These are phyloP conservation scores for Mechanitis messenoides DNA, from an alignment of 2,888 invertebrate species.

Conservation along the genomic window DNA sequence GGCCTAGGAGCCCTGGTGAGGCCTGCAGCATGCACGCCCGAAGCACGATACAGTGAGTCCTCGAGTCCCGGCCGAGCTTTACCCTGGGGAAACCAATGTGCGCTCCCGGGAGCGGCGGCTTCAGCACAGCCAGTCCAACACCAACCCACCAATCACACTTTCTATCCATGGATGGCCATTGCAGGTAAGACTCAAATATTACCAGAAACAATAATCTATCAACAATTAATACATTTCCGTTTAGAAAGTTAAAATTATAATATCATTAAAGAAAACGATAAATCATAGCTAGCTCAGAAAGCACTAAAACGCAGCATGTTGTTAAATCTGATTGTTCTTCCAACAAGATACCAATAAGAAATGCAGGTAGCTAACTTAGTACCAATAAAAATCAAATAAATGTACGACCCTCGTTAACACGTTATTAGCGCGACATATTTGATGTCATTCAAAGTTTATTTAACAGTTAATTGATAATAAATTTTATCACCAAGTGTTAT, in stretches of 20 bases:
- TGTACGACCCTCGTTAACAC: conserved; percentile 69
- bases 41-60: conserved; percentile 89
- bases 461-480: conserved; percentile 17
- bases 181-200: conserved; percentile 82
- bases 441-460: conserved; percentile 61
- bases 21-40: conserved; percentile 93
- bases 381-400: conserved; percentile 71
- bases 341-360: conserved; percentile 60
- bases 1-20: conserved; percentile 83
- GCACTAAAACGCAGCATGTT: conserved; percentile 59
- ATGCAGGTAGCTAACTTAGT: conserved; percentile 56
- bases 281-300: conserved; percentile 35
- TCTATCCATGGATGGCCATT: conserved; percentile 99
- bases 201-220: not conserved
- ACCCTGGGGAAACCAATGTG: conserved; percentile 93
- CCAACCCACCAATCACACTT: conserved; percentile 93
- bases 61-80: conserved; percentile 86
- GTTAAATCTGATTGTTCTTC: conserved; percentile 22
- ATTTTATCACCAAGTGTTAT: conserved; percentile 1
- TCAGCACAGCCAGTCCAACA: conserved; percentile 91
- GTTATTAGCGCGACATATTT: conserved; percentile 68
- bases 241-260: not conserved
- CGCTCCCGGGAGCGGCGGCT: conserved; percentile 87
- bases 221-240: not conserved
- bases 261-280: conserved; percentile 35